These are phyloP conservation scores for Melopsittacus undulatus DNA, from an alignment of 2,797 vertebrate genomes.

Conservation along the genomic window DNA sequence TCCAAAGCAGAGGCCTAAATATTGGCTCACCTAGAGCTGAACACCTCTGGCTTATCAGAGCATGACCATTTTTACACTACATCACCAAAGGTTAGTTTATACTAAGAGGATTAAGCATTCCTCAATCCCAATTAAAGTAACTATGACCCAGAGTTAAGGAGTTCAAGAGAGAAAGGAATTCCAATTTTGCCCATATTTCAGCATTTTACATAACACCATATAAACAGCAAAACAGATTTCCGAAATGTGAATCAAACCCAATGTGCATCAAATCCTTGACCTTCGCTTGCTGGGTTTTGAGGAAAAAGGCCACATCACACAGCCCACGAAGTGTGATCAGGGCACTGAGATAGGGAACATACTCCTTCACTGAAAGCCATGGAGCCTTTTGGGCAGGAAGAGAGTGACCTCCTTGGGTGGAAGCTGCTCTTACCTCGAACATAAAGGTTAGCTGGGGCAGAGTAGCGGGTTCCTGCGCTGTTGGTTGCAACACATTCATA, in stretches of 20 bases:
- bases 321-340: background rate
- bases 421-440: conserved; percentile 91
- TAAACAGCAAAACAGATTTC: background rate
- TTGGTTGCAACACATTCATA: conserved; percentile 97
- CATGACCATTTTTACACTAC: background rate
- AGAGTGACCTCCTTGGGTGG: background rate
- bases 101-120: background rate
- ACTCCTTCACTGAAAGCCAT: background rate
- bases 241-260: background rate
- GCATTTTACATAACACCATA: background rate
- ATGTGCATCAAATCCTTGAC: rapidly evolving
- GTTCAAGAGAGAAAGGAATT: conserved; percentile 16
- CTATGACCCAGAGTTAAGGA: background rate
- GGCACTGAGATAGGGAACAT: background rate
- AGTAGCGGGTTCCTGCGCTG: conserved; percentile 95
- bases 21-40: background rate
- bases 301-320: background rate
- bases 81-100: background rate
- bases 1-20: conserved; percentile 17
- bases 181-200: background rate
- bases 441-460: conserved; percentile 95
- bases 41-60: background rate
- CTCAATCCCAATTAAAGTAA: background rate
- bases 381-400: background rate
- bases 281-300: background rate